Evolutionary conservation across 2,113 vertebrate genomes (phyloP).

Genomic region (Motacilla alba): DNA sequence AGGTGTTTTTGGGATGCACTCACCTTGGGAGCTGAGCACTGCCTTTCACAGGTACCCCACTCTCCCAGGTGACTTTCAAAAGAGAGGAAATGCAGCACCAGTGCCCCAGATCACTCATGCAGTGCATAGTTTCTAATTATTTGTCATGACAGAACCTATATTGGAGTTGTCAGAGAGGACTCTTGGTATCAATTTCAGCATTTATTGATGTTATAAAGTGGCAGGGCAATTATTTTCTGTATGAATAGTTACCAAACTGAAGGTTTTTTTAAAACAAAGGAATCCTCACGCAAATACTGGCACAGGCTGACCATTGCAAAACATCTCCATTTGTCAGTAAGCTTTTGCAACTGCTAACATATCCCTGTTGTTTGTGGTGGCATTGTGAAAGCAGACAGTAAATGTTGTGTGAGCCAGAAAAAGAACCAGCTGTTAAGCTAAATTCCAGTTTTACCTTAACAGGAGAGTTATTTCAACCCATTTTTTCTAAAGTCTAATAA

Average conservation of each 20-base stretch:
- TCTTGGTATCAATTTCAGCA: not conserved
- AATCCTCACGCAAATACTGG: not conserved
- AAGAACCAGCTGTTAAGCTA: not conserved
- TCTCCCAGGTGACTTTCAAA: not conserved
- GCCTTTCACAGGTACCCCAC: not conserved
- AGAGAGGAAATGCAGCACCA: not conserved
- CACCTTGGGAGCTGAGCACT: not conserved
- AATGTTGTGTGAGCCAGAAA: not conserved
- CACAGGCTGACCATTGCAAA: not conserved
- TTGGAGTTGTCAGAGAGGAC: not conserved
- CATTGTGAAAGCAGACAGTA: not conserved
- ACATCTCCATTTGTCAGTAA: constrained; percentile 1
- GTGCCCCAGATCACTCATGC: not conserved
- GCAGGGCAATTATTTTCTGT: not conserved
- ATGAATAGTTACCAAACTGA: not conserved
- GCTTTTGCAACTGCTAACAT: not conserved
- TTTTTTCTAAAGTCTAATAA: not conserved
- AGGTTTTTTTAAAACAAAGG: not conserved
- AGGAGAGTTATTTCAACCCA: not conserved
- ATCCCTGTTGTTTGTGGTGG: not conserved
- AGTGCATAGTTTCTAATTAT: not conserved
- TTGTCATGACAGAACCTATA: not conserved
- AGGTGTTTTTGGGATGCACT: not conserved
- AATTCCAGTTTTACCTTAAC: not conserved
- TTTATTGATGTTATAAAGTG: not conserved